phyloP scores from a whole-genome alignment of 1,140 invertebrate genomes.

The Rhopalosiphum maidis region DNA sequence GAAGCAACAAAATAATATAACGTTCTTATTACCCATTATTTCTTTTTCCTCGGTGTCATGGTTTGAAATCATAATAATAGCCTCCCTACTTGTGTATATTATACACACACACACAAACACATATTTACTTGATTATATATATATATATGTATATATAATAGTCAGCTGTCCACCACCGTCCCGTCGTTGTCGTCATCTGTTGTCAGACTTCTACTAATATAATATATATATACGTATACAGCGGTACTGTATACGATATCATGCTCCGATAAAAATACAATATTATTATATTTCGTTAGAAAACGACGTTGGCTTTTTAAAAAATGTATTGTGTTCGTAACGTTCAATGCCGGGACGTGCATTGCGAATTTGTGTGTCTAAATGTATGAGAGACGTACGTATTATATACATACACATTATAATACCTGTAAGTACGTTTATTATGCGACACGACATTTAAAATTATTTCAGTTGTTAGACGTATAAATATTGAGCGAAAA shows the following conservation, averaged over 20 bases:
- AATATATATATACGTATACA: not conserved
- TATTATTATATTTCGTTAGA: conserved; percentile 10
- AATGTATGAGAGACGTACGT: conserved; percentile 16
- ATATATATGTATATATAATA: not conserved
- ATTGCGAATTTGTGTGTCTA: conserved; percentile 26
- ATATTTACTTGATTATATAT: not conserved
- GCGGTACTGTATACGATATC: not conserved
- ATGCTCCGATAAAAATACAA: not conserved
- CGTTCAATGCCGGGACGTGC: conserved; percentile 45
- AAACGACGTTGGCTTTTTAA: conserved; percentile 20
- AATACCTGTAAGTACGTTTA: not conserved
- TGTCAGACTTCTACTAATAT: not conserved
- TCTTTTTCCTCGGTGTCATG: conserved; percentile 11
- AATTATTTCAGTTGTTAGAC: not conserved
- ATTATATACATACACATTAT: not conserved
- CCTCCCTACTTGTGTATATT: not conserved
- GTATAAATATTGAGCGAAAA: not conserved
- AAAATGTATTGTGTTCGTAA: conserved; percentile 6
- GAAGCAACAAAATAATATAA: not conserved
- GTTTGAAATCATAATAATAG: conserved; percentile 46
- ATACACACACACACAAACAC: not conserved
- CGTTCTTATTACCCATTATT: not conserved
- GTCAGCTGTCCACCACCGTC: not conserved
- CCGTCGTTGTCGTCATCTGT: not conserved
- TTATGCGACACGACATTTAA: not conserved